phyloP scores from a whole-genome alignment of 1,140 invertebrate genomes.

The Coptotermes formosanus region DNA sequence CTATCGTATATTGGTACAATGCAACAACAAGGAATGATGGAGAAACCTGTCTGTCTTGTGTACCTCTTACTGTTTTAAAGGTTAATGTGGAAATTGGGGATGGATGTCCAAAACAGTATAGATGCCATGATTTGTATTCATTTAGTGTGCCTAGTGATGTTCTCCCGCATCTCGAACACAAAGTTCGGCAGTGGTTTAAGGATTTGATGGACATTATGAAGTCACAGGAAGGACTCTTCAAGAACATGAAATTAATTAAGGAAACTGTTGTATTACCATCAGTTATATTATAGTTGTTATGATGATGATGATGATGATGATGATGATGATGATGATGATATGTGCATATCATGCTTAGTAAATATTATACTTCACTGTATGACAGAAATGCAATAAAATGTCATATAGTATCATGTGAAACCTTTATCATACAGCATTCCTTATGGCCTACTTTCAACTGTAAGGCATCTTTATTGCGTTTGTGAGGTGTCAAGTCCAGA shows the following conservation, averaged over 20 bases:
- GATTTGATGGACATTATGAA: not conserved
- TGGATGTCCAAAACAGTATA: not conserved
- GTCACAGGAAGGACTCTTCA: not conserved
- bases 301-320: not conserved
- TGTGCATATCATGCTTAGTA: no score
- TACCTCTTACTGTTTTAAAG: conserved; percentile 20
- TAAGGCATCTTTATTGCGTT: no score
- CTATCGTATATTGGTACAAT: conserved; percentile 23
- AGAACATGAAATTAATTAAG: not conserved
- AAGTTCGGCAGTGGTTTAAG: not conserved
- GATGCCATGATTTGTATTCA: not conserved
- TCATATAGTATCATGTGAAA: no score
- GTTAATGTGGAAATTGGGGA: not conserved
- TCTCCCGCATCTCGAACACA: not conserved
- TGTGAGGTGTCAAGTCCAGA: no score
- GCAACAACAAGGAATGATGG: not conserved
- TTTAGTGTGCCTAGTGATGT: not conserved
- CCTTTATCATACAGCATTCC: no score
- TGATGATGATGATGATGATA: no score
- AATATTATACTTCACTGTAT: no score
- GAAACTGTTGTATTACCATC: not conserved
- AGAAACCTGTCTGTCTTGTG: conserved; percentile 11
- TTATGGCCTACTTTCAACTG: no score
- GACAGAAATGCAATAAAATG: no score
- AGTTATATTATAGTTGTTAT: not conserved